A percentile compares a stretch with the other conserved stretches of the same genome.
Evolutionary conservation across 2,797 vertebrate species (phyloP).

Genomic region (Lithobates pipiens): DNA sequence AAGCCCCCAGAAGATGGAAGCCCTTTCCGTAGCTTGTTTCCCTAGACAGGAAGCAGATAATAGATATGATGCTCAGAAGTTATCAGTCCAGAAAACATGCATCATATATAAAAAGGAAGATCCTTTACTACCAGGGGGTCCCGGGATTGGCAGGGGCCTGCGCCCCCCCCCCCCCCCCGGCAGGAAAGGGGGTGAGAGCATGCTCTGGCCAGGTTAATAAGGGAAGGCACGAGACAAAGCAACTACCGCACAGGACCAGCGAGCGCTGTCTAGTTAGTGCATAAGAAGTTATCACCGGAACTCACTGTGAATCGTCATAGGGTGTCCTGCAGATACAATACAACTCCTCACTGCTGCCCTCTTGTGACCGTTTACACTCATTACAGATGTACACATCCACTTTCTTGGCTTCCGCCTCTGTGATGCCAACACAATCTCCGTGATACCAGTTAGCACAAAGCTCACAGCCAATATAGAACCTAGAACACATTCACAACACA

Average conservation of each 20-base stretch:
- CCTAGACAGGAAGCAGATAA: constrained; percentile 19
- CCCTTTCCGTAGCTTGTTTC: not conserved
- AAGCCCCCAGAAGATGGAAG: not conserved
- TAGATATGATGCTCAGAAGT: constrained; percentile 7
- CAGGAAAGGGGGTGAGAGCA: constrained; percentile 5
- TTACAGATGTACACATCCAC: constrained; percentile 98
- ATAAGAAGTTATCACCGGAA: constrained; percentile 81
- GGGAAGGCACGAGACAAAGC: constrained; percentile 19
- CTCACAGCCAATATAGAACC: constrained; percentile 99
- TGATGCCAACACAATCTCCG: constrained; percentile 97
- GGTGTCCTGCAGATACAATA: constrained; percentile 99
- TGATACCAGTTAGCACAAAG: constrained; percentile 99
- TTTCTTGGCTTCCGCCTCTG: constrained; percentile 99
- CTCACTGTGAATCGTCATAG: constrained; percentile 98
- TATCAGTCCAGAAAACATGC: constrained; percentile 28
- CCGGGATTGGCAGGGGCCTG: not conserved
- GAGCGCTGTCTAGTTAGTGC: constrained; percentile 79
- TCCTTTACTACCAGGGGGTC: not conserved
- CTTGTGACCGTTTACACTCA: constrained; percentile 95
- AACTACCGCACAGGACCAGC: constrained; percentile 74
- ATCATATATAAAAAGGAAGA: not conserved
- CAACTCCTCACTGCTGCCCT: constrained; percentile 96
- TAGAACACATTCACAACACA: constrained; percentile 85
- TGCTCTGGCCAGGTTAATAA: constrained; percentile 36
- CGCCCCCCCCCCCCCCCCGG: not conserved